These are phyloP conservation scores for Lophotis ruficrista DNA, from an alignment of 2,113 vertebrate species.

Conservation along the genomic window DNA sequence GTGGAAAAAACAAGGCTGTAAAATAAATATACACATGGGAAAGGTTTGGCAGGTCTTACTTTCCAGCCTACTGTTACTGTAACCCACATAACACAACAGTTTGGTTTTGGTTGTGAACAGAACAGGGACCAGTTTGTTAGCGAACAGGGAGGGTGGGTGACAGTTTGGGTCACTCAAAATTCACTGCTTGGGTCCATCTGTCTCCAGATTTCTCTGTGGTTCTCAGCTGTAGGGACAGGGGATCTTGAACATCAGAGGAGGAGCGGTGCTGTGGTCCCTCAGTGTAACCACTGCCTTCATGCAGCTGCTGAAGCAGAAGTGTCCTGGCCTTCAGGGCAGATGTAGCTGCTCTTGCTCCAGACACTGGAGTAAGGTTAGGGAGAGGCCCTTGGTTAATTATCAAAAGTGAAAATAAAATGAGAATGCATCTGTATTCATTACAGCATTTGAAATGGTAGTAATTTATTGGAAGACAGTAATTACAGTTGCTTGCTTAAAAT, in stretches of 20 bases:
- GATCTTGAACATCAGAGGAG: not conserved
- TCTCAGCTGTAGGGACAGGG: not conserved
- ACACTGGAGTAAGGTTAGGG: not conserved
- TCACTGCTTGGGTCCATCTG: not conserved
- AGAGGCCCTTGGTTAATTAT: not conserved
- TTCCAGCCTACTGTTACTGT: not conserved
- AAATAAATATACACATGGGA: conserved; percentile 4
- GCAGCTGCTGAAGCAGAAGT: not conserved
- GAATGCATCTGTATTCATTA: too few relatives aligned
- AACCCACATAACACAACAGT: not conserved
- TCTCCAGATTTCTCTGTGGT: not conserved
- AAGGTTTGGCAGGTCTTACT: not conserved
- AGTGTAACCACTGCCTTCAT: rapidly evolving
- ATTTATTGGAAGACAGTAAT: not conserved
- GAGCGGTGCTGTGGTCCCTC: not conserved
- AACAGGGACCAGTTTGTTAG: not conserved
- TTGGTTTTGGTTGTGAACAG: not conserved
- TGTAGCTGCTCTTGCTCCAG: not conserved
- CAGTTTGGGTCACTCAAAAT: rapidly evolving
- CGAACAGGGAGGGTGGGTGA: not conserved
- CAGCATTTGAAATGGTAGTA: not conserved
- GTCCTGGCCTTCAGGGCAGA: not conserved
- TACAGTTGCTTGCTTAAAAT: not conserved
- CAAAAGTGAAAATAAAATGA: not conserved
- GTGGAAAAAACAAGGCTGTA: conserved; percentile 64